A percentile compares a stretch with the other conserved stretches of the same genome.
Conservation (phyloP, 2,888 invertebrate genomes). For the Lasioglossum malachurum region DNA sequence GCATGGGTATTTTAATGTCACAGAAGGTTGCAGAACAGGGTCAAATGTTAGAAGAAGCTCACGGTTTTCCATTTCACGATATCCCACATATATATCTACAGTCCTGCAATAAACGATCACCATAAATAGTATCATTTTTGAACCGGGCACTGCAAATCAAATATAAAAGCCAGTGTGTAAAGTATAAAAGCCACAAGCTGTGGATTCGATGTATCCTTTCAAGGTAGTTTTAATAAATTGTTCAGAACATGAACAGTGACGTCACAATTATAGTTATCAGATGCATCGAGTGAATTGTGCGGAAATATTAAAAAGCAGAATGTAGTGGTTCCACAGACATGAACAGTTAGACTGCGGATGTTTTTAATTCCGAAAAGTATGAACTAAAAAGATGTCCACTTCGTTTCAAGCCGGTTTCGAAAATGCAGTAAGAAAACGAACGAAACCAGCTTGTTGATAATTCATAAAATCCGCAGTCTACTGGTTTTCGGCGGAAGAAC, state of each 20-base stretch:
- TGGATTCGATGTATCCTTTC: no score
- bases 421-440: not conserved
- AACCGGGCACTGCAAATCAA: not conserved
- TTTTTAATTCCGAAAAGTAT: not conserved
- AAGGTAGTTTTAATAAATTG: not conserved
- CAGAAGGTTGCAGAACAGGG: not conserved
- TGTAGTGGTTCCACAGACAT: not conserved
- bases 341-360: not conserved
- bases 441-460: not conserved
- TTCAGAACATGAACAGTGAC: not conserved
- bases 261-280: not conserved
- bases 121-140: not conserved
- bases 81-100: not conserved
- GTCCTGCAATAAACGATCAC: not conserved
- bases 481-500: not conserved
- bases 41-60: constrained; percentile 14
- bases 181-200: not conserved
- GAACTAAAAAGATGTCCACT: not conserved
- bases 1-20: not conserved
- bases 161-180: not conserved
- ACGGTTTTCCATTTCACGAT: constrained; percentile 16
- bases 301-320: not conserved
- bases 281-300: not conserved
- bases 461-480: not conserved
- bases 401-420: not conserved